phyloP scores from a whole-genome alignment of 2,888 invertebrate species.

The Lithophane ornitopus region DNA sequence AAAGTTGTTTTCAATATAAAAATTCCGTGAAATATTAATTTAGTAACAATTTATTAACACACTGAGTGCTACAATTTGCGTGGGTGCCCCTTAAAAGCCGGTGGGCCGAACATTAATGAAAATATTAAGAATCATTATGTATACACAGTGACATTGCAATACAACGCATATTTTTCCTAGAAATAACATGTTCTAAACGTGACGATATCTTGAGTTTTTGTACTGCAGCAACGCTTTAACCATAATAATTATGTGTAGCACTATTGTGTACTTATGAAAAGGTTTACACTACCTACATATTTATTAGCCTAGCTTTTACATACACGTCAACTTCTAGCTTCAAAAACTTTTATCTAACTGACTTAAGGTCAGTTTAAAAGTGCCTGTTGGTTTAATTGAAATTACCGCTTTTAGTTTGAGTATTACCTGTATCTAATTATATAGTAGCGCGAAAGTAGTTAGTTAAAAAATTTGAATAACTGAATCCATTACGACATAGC shows the following conservation, averaged over 20 bases:
- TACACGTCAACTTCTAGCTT: too few species aligned
- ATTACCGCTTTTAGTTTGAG: too few species aligned
- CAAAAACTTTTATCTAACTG: too few species aligned
- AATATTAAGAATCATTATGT: constrained; percentile 29
- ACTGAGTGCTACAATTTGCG: constrained; percentile 13
- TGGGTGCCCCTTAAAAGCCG: constrained; percentile 28
- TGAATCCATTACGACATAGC: too few species aligned
- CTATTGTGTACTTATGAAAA: neutral
- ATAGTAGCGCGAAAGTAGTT: neutral
- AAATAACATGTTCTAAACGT: neutral
- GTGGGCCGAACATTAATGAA: constrained; percentile 19
- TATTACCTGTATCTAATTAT: neutral
- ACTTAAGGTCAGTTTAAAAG: too few species aligned
- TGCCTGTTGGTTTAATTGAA: neutral
- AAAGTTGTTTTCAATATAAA: constrained; percentile 18
- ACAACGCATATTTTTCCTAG: constrained; percentile 23
- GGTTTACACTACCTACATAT: too few species aligned
- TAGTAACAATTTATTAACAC: constrained; percentile 27
- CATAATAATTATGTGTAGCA: neutral
- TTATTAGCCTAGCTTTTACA: neutral
- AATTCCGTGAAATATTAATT: constrained; percentile 31
- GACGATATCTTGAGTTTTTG: neutral
- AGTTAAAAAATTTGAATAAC: too few species aligned
- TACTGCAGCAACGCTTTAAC: neutral
- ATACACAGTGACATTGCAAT: neutral